Conservation (phyloP, 2,888 invertebrate species). For the Dioctria linearis region DNA sequence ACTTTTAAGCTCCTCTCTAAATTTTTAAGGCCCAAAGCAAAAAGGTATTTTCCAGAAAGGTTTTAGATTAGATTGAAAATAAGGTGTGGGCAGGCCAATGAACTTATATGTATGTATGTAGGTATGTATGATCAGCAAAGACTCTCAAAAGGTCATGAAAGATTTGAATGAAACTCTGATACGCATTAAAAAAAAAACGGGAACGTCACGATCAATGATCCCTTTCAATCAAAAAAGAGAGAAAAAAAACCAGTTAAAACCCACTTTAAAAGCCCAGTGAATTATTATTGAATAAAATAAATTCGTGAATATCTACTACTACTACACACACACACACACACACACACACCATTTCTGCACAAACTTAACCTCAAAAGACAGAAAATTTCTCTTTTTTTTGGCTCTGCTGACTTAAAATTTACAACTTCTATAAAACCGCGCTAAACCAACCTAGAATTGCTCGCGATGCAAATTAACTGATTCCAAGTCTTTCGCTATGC, state of each 20-base stretch:
- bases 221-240: background rate
- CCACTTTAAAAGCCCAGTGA: constrained; percentile 28
- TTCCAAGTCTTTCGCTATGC: constrained; percentile 12
- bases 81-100: constrained; percentile 26
- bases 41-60: constrained; percentile 36
- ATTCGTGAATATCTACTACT: constrained; percentile 28
- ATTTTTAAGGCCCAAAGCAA: too few relatives aligned
- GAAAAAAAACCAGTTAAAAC: constrained; percentile 9
- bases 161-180: constrained; percentile 14
- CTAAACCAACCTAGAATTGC: constrained; percentile 21
- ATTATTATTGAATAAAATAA: constrained; percentile 23
- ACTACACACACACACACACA: too few relatives aligned
- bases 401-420: background rate
- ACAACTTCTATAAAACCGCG: constrained; percentile 23
- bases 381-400: constrained; percentile 7
- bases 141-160: constrained; percentile 35
- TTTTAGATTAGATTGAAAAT: constrained; percentile 20
- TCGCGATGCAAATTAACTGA: constrained; percentile 24
- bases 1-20: too few relatives aligned
- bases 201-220: constrained; percentile 28
- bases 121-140: background rate
- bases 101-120: background rate
- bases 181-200: background rate
- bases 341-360: constrained; percentile 10
- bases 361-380: background rate